A percentile compares a stretch with the other conserved stretches of the same genome.
These are phyloP conservation scores for Balearica regulorum DNA, from an alignment of 2,797 vertebrate genomes.

Conservation along the genomic window DNA sequence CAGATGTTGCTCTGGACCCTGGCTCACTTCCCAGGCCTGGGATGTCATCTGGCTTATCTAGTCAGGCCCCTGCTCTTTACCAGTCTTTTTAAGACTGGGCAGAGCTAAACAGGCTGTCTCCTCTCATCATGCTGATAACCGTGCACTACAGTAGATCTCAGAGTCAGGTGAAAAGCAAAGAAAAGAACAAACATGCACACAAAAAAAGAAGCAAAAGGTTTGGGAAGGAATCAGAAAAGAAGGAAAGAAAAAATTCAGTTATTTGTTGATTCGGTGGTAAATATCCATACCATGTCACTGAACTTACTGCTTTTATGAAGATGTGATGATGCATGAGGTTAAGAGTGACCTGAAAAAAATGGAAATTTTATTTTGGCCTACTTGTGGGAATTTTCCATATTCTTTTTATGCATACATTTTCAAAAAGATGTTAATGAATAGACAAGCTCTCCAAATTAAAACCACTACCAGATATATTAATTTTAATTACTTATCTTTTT, in stretches of 20 bases:
- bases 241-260: not conserved
- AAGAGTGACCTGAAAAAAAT: not conserved
- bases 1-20: slow-evolving; percentile 42
- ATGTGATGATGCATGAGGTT: not conserved
- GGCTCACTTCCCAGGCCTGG: slow-evolving; percentile 26
- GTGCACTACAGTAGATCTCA: not conserved
- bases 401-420: not conserved
- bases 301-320: not conserved
- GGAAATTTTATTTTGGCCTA: not conserved
- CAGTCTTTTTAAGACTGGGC: not conserved
- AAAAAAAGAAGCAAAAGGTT: not conserved
- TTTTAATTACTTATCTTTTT: not conserved
- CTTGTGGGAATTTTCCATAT: not conserved
- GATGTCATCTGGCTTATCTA: slow-evolving; percentile 27
- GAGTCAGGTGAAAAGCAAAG: not conserved
- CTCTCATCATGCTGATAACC: not conserved
- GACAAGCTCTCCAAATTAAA: not conserved
- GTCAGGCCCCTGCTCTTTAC: not conserved
- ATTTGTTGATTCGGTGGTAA: not conserved
- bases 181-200: not conserved
- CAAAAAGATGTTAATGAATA: not conserved
- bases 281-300: not conserved
- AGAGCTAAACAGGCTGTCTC: not conserved
- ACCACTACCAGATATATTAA: fast-evolving
- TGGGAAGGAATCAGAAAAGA: not conserved